Percentiles rank a stretch among this genome's conserved stretches.
Evolutionary conservation across 2,797 vertebrate genomes (phyloP).

Genomic region (Chloroceryle amazona): DNA sequence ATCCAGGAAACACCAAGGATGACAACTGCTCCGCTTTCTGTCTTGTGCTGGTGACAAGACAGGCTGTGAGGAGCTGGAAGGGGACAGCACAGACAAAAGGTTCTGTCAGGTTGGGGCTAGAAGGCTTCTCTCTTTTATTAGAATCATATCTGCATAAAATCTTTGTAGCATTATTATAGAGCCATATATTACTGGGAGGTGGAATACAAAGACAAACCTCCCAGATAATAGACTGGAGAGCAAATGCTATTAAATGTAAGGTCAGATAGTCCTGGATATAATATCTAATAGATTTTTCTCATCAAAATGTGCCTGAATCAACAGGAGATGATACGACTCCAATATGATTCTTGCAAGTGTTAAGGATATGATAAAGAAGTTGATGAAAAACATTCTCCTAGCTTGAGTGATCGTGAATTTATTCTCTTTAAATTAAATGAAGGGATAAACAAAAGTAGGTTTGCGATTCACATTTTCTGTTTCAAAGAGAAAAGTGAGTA

Average conservation of each 20-base stretch:
- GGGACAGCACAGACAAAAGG: neutral
- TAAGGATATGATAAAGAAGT: conserved; percentile 14
- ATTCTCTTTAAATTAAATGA: conserved; percentile 34
- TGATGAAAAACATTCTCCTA: conserved; percentile 6
- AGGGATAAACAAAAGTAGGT: conserved; percentile 28
- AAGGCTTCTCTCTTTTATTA: neutral
- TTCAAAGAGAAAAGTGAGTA: conserved; percentile 27
- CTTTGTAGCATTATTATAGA: neutral
- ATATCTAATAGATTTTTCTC: neutral
- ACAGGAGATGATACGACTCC: neutral
- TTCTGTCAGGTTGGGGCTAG: neutral
- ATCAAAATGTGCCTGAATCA: conserved; percentile 34
- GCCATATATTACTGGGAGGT: neutral
- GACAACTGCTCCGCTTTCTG: neutral
- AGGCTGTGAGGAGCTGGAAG: neutral
- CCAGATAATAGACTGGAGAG: neutral
- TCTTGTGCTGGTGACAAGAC: neutral
- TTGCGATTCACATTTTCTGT: conserved; percentile 20
- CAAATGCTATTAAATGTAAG: neutral
- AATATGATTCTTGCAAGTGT: conserved; percentile 4
- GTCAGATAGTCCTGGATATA: neutral
- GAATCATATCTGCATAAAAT: conserved; percentile 6
- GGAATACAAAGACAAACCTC: neutral
- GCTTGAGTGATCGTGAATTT: conserved; percentile 14
- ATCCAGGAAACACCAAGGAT: neutral